Conservation (phyloP, 2,888 invertebrate species). For the Thumatha senex region DNA sequence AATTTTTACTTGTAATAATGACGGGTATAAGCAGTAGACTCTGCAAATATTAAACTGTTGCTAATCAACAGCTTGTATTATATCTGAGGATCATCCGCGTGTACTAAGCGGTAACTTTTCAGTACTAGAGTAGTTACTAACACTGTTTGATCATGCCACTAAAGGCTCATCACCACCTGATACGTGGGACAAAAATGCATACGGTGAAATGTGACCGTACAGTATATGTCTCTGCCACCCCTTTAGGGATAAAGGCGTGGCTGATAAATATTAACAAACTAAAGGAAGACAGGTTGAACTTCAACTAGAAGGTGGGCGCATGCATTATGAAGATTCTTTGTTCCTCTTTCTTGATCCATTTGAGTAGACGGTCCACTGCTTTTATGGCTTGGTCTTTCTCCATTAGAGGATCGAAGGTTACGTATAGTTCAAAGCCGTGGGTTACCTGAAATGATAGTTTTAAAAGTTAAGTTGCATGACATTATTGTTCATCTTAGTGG, state of each 20-base stretch:
- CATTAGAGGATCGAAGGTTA: constrained; percentile 94
- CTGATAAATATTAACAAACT: too few species aligned
- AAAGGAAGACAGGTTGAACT: too few species aligned
- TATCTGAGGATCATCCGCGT: background rate
- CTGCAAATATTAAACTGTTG: too few species aligned
- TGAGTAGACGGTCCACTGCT: constrained; percentile 93
- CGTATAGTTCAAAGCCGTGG: constrained; percentile 95
- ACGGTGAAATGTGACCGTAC: too few species aligned
- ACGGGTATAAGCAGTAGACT: too few species aligned
- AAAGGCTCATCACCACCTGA: too few species aligned
- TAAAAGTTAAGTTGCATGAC: background rate
- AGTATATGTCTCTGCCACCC: too few species aligned
- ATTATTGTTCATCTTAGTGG: too few species aligned
- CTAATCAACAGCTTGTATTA: too few species aligned
- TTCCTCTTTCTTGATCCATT: constrained; percentile 97
- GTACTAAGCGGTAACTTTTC: constrained; percentile 32
- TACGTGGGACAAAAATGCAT: too few species aligned
- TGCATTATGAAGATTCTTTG: constrained; percentile 94
- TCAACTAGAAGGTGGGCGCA: constrained; percentile 88
- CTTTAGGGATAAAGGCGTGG: too few species aligned
- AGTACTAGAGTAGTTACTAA: constrained; percentile 50
- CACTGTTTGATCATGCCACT: constrained; percentile 60
- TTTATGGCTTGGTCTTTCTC: constrained; percentile 93
- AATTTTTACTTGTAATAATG: too few species aligned
- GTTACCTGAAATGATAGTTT: constrained; percentile 85